These are phyloP conservation scores for Zoanthus solanderi DNA, from an alignment of 92 coral and sea anemone genomes.

Conservation along the genomic window DNA sequence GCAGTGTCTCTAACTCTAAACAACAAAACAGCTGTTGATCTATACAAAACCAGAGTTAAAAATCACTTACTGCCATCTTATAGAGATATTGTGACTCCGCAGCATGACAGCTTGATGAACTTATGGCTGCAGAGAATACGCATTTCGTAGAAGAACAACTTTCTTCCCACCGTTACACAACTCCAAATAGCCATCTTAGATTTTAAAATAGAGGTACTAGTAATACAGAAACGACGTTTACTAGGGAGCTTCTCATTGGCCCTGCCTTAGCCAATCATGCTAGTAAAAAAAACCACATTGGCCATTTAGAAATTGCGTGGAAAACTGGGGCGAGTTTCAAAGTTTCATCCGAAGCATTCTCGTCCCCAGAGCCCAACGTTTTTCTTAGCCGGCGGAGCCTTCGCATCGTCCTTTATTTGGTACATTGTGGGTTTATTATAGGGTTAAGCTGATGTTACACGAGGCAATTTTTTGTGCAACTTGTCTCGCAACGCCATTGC, in stretches of 20 bases:
- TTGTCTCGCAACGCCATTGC: too few relatives aligned
- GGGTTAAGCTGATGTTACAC: too few relatives aligned
- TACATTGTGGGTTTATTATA: too few relatives aligned
- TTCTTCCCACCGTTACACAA: background rate
- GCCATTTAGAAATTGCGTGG: background rate
- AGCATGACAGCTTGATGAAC: slow-evolving; percentile 60
- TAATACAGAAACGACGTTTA: background rate
- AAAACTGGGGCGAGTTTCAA: too few relatives aligned
- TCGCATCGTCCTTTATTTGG: too few relatives aligned
- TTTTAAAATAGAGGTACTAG: background rate
- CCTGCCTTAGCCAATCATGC: slow-evolving; percentile 5
- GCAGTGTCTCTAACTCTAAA: too few relatives aligned
- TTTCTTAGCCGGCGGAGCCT: too few relatives aligned
- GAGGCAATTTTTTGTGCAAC: too few relatives aligned
- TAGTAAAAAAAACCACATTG: background rate
- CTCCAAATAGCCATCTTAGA: slow-evolving; percentile 15
- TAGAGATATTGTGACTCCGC: slow-evolving; percentile 95
- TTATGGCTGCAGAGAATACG: slow-evolving; percentile 55
- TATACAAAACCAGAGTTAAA: background rate
- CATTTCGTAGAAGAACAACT: slow-evolving; percentile 32
- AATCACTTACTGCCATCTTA: slow-evolving; percentile 87
- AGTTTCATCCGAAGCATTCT: too few relatives aligned
- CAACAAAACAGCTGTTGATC: background rate
- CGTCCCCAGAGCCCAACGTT: too few relatives aligned
- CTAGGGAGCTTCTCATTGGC: background rate